Base-by-base conservation (phyloP, 2,888 invertebrate species). In the Azorinus chamasolen region DNA sequence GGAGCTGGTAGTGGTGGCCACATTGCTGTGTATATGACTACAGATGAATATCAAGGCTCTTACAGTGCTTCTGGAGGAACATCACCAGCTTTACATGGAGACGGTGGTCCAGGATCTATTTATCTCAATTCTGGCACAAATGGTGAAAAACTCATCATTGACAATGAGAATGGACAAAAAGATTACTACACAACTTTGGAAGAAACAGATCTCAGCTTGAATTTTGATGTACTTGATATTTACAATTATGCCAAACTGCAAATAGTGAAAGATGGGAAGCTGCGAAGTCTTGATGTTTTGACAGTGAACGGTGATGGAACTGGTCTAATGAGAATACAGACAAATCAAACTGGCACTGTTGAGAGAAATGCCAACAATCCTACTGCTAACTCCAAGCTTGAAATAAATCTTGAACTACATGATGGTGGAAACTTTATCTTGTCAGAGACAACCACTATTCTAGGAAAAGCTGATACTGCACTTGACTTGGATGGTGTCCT, bases 1-100 rank as follows among this genome's bases (percentile, higher is more conserved):
- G 88, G 87, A 18, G 87, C 80, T 25, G 88, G 88, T 1, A 88
- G 88, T 75, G 88, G 87, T 22, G 88, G 88, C 10, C 81, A 86
- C 25, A 84, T 88, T 57, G 87, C 86, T 51, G 79, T 85, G 12
- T 50, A 80, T n/a, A 59, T 81, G 57, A 62, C 66, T 20, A 62
- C 71, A 22, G 79, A 80, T 62, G 48, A 73, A 16, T 88, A 70
- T 74, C 55, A 70, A 37, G 86, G 84, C 16, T 66, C 59, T 32
- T 85, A 68, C 51, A 65, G 59, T 53, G 87, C 88, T n/a, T 32
- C 68, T 14, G 88, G 88, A 3, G 88, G 88, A 1, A 69, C 57
- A 8, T 83, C 84, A 0, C 78, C 83, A 25, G 82, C 83, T 12
- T 18, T 57, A 16, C 65, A 83, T 64, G 85, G 87, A 8, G 46